Evolutionary conservation across 2,113 vertebrate species (phyloP).

Genomic region (Bufo gargarizans): DNA sequence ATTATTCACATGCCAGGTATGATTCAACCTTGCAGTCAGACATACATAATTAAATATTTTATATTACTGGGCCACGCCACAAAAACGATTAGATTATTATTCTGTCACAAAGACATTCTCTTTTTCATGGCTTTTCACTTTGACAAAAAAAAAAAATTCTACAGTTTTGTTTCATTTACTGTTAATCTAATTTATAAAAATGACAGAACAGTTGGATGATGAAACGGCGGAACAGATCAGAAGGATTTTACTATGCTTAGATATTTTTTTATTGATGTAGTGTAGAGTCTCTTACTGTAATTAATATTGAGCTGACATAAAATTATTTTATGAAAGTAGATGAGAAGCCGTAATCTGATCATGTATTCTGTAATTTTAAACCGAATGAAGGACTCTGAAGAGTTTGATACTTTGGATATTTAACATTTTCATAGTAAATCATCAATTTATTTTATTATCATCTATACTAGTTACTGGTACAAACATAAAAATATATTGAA

Average conservation of each 20-base stretch:
- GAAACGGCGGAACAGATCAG: not conserved
- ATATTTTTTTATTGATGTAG: conserved; percentile 39
- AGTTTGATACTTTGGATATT: conserved; percentile 24
- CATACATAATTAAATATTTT: conserved; percentile 33
- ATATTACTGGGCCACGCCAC: not conserved
- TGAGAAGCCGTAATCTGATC: conserved; percentile 33
- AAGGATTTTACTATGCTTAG: conserved; percentile 14
- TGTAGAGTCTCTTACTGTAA: conserved; percentile 36
- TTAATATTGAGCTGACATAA: conserved; percentile 53
- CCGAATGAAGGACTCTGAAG: not conserved
- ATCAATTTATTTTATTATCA: not conserved
- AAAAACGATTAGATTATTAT: conserved; percentile 39
- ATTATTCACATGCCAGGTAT: conserved; percentile 30
- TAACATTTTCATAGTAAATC: conserved; percentile 3
- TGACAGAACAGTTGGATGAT: conserved; percentile 13
- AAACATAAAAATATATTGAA: conserved; percentile 3
- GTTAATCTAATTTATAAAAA: conserved; percentile 24
- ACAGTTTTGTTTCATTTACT: conserved; percentile 30
- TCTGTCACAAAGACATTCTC: conserved; percentile 21
- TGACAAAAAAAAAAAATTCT: not conserved
- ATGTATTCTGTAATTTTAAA: conserved; percentile 24
- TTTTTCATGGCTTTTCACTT: conserved; percentile 14
- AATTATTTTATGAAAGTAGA: conserved; percentile 41
- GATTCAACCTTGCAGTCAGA: conserved; percentile 17
- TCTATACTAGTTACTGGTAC: conserved; percentile 21